Evolutionary conservation across 2,113 vertebrate genomes (phyloP).

Genomic region (Opisthocomus hoazin): DNA sequence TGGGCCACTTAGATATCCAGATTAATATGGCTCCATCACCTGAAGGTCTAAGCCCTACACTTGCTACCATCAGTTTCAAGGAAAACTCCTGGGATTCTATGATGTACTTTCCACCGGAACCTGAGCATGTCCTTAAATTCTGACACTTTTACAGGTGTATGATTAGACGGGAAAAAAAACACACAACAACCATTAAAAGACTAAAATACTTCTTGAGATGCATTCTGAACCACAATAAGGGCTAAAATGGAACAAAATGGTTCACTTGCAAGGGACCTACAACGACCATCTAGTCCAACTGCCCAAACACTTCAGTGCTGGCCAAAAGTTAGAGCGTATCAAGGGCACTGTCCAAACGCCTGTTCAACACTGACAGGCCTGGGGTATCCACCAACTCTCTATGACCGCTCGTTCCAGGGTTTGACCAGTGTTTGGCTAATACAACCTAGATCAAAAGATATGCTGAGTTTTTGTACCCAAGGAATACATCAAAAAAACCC

Average conservation of each 20-base stretch:
- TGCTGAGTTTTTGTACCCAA: not conserved
- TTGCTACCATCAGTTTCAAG: not conserved
- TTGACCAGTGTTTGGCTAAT: not conserved
- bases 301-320: not conserved
- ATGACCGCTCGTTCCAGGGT: not conserved
- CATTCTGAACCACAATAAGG: not conserved
- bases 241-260: not conserved
- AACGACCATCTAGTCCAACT: not conserved
- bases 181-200: not conserved
- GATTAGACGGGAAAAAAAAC: not conserved
- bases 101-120: not conserved
- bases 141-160: not conserved
- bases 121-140: not conserved
- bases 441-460: not conserved
- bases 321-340: not conserved
- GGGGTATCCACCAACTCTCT: not conserved
- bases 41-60: not conserved
- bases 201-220: not conserved
- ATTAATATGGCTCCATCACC: not conserved
- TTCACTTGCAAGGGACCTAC: not conserved
- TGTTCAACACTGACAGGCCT: not conserved
- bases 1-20: not conserved
- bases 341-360: not conserved
- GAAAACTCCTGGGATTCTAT: not conserved
- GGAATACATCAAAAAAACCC: fast-evolving